Base-by-base conservation (phyloP, 2,113 vertebrate genomes). In the Neopipo cinnamomea region DNA sequence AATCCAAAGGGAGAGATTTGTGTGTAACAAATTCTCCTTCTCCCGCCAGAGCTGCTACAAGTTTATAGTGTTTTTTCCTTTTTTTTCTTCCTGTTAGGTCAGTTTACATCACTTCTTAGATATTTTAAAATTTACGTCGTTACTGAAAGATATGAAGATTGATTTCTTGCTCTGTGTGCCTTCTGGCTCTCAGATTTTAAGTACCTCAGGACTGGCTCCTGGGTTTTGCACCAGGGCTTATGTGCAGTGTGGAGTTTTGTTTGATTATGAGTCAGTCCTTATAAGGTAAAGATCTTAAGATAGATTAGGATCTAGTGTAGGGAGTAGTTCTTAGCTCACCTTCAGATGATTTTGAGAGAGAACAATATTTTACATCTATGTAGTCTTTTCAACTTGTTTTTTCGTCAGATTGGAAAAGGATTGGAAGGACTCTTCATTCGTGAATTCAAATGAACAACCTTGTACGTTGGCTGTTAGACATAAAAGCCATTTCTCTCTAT, bases 221-320 rank as follows among this genome's bases (percentile, higher is more conserved):
- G 58, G 3, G 14, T 73, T 91, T 80, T 94, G 16, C 50, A 49
- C 15, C 11, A 53, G 44, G 52, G 19, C 9, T 91, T 83, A 27
- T 33, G 67, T 66, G 16, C 50, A 24, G 11, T 11, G 53, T 79
- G 46, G 59, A 50, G 42, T 71, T 92, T 46, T 86, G 72, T 88
- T 91, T 80, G 83, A 95, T 94, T 93, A 74, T 37, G 39, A 61
- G 42, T 63, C 52, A 47, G 18, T 67, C 61, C 47, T 95, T 92
- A 67, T 93, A 75, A 87, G 70, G 68, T 71, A 71, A 87, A 91
- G 91, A 78, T 91, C 65, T 91, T 89, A 63, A 92, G 14, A 2
- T 80, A 66, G 67, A 52, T 83, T 42, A 74, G 25, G 58, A 8
- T 83, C 41, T 92, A 59, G 20, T 13, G 22, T 55, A 8, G 16